Percentiles rank a stretch among this genome's conserved stretches.
phyloP scores from a whole-genome alignment of 2,797 vertebrate species.

The Phrynocephalus vlangalii region DNA sequence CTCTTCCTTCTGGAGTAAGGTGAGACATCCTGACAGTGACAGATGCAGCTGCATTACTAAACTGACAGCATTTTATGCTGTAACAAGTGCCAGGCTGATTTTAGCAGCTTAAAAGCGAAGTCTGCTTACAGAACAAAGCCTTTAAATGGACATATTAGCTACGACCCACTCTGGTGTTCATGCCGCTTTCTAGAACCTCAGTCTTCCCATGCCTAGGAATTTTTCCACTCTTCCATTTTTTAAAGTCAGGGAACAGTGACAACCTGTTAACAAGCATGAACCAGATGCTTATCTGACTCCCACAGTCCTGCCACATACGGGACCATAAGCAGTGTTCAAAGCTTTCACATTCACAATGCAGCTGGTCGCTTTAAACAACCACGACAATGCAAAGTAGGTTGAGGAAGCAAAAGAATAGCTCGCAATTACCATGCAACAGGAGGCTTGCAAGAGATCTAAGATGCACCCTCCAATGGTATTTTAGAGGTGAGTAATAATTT shows the following conservation, averaged over 20 bases:
- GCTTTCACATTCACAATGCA: background rate
- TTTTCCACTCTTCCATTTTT: slow-evolving; percentile 28
- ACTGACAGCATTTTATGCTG: slow-evolving; percentile 20
- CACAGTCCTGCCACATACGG: background rate
- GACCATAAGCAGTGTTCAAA: slow-evolving; percentile 8
- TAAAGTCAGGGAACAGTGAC: slow-evolving; percentile 31
- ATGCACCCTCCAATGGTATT: background rate
- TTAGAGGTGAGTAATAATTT: too few species aligned
- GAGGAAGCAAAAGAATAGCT: background rate
- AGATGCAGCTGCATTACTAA: slow-evolving; percentile 48
- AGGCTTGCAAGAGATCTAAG: background rate
- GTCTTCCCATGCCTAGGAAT: slow-evolving; percentile 29
- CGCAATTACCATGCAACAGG: background rate
- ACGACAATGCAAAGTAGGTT: background rate
- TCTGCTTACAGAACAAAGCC: slow-evolving; percentile 38
- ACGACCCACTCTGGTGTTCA: background rate
- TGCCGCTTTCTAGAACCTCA: slow-evolving; percentile 5
- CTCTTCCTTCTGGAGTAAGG: slow-evolving; percentile 81
- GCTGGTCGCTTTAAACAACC: slow-evolving; percentile 9
- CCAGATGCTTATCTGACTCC: slow-evolving; percentile 28
- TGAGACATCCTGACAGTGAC: slow-evolving; percentile 67
- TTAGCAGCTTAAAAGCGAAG: slow-evolving; percentile 26
- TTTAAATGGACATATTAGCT: slow-evolving; percentile 28
- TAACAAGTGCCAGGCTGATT: slow-evolving; percentile 50
- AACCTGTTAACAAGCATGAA: slow-evolving; percentile 36